These are phyloP conservation scores for Drosophila cracens DNA, from an alignment of 2,888 invertebrate genomes.

Conservation along the genomic window DNA sequence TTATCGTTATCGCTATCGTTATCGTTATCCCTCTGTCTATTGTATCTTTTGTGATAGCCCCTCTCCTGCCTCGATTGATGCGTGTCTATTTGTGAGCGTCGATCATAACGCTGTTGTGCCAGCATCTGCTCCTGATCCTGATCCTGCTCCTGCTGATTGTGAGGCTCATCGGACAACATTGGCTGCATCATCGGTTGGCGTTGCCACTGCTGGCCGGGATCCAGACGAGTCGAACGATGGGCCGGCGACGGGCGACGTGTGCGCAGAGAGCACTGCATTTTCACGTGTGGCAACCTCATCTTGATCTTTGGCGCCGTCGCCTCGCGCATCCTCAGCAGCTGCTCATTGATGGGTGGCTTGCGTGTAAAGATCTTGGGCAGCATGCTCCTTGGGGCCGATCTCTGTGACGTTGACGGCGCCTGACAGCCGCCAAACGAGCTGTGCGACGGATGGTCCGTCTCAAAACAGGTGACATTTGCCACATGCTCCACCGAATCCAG, in stretches of 20 bases:
- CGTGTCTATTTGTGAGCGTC: background rate
- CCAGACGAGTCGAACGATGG: background rate
- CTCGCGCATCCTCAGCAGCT: slow-evolving; percentile 10
- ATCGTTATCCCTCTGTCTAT: background rate
- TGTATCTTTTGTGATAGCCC: background rate
- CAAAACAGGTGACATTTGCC: background rate
- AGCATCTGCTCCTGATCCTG: background rate
- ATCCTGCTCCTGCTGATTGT: background rate
- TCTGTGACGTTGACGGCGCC: background rate
- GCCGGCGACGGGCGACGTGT: slow-evolving; percentile 18
- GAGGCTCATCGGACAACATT: background rate
- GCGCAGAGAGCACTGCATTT: slow-evolving; percentile 1
- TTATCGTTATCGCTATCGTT: background rate
- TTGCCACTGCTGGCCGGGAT: slow-evolving; percentile 17
- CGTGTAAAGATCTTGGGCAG: background rate
- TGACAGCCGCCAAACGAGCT: background rate
- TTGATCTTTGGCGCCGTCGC: slow-evolving; percentile 12
- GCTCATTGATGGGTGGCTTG: slow-evolving; percentile 4
- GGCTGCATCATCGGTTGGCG: background rate
- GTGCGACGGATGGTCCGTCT: background rate
- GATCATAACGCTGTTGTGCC: background rate
- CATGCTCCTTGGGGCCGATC: background rate
- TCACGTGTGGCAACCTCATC: background rate
- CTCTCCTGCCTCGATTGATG: background rate
- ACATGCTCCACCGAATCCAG: slow-evolving; percentile 15